These are phyloP conservation scores for Antitype chi DNA, from an alignment of 2,888 invertebrate genomes.

Conservation along the genomic window DNA sequence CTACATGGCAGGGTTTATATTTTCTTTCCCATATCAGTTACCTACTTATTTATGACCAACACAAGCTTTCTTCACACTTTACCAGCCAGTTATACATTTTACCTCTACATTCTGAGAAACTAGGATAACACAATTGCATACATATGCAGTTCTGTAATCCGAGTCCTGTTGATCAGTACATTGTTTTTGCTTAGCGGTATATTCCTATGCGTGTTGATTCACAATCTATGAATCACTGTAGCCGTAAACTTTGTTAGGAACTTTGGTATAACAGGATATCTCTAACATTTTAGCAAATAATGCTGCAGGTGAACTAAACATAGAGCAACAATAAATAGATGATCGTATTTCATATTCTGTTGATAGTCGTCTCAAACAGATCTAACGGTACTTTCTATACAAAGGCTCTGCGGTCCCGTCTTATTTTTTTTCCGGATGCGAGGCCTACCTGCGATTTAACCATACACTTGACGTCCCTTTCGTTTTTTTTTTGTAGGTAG, in stretches of 20 bases:
- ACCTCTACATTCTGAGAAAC: constrained; percentile 52
- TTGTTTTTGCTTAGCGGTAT: constrained; percentile 64
- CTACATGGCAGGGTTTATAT: constrained; percentile 15
- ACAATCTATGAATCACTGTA: constrained; percentile 65
- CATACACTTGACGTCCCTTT: constrained; percentile 84
- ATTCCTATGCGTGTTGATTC: constrained; percentile 64
- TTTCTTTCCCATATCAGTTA: constrained; percentile 37
- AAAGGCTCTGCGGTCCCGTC: constrained; percentile 79
- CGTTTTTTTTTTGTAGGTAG: constrained; percentile 73
- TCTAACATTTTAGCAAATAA: constrained; percentile 59
- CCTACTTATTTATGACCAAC: constrained; percentile 32
- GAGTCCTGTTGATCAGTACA: constrained; percentile 55
- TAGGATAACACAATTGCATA: constrained; percentile 56
- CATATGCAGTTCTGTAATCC: constrained; percentile 56
- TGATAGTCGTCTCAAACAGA: constrained; percentile 77
- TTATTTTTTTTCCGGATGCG: constrained; percentile 71
- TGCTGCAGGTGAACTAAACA: constrained; percentile 69
- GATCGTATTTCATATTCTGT: constrained; percentile 79
- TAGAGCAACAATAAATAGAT: constrained; percentile 64
- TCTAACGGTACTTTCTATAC: constrained; percentile 83
- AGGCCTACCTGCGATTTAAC: constrained; percentile 84
- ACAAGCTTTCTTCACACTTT: constrained; percentile 35
- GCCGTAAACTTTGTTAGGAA: constrained; percentile 42
- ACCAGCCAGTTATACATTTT: constrained; percentile 31
- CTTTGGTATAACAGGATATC: constrained; percentile 53